Evolutionary conservation across 2,113 vertebrate species (phyloP), one percentile per base, ranked within the genome.

Genomic region (Cinclus mexicanus): DNA sequence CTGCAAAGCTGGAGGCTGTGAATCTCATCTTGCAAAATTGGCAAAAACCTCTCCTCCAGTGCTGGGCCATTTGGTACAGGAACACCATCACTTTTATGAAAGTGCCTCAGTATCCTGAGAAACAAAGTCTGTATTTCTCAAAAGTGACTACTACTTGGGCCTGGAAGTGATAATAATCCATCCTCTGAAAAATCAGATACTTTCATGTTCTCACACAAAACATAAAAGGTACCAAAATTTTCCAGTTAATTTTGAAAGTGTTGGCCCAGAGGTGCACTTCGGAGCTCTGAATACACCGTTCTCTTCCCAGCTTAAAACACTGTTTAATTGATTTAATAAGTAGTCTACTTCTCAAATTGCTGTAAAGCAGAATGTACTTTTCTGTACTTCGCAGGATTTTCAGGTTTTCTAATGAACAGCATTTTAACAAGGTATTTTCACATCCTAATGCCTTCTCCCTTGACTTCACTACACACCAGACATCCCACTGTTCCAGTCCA

Each of bases 381-480:
- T 65, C 65, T 20, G 13, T 75, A 68, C 56, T 89, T 76, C 29
- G 64, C 76, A 94, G 78, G 87, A 86, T 65, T 88, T 90, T 83
- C 68, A 86, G 52, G 76, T 94, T 96, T 92, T 42, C 37, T 75
- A 90, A 87, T 46, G 57, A 93, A 75, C 20, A 61, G n/a, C n/a
- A 20, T 42, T 56, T 55, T 26, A 81, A 94, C 49, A 10, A 68
- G 82, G n/a, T 50, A 60, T 59, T 89, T 94, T 83, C 80, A 74
- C n/a, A 89, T 7, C 31, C 64, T 75, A 44, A n/a, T 56, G 76
- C 14, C 24, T 85, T 83, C 68, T 78, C 61, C 57, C 64, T 71
- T 68, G 39, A 84, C 67, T 90, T 83, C 87, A 67, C 26, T 47
- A 31, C 64, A 44, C 47, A 59, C 17, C 47, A 86, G 83, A 87